Percentiles rank a stretch among this genome's conserved stretches.
These are phyloP conservation scores for Siniperca scherzeri DNA, from an alignment of 2,797 vertebrate genomes.

Conservation along the genomic window DNA sequence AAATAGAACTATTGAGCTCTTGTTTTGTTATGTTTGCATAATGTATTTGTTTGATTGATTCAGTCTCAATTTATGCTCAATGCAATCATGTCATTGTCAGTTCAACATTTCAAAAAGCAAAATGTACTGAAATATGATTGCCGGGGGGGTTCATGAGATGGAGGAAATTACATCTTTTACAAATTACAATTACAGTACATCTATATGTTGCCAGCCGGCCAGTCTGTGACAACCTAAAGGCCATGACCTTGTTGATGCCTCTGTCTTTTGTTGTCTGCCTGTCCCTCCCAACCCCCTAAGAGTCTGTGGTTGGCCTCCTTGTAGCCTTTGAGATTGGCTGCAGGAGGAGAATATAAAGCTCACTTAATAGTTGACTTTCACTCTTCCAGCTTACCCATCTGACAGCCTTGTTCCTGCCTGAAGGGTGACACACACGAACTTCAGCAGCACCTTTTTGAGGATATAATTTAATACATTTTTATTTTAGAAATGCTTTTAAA, in stretches of 20 bases:
- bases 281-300: neutral
- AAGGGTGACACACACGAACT: neutral
- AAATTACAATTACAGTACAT: too few species aligned
- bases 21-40: slow-evolving; percentile 13
- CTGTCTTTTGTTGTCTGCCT: neutral
- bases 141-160: slow-evolving; percentile 2
- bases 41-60: neutral
- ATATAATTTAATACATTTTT: neutral
- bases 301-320: neutral
- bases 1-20: neutral
- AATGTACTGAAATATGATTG: neutral
- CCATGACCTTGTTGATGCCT: slow-evolving; percentile 2
- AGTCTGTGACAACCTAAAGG: neutral
- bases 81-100: slow-evolving; percentile 18
- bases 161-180: too few species aligned
- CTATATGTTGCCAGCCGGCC: neutral
- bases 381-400: neutral
- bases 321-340: neutral
- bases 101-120: neutral
- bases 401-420: slow-evolving; percentile 5
- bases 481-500: neutral
- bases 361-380: slow-evolving; percentile 4
- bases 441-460: neutral
- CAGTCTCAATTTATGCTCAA: slow-evolving; percentile 8
- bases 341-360: slow-evolving; percentile 29